Evolutionary conservation across 1,140 invertebrate genomes (phyloP), one percentile per base, ranked within the genome.

Genomic region (Vanessa tameamea): DNA sequence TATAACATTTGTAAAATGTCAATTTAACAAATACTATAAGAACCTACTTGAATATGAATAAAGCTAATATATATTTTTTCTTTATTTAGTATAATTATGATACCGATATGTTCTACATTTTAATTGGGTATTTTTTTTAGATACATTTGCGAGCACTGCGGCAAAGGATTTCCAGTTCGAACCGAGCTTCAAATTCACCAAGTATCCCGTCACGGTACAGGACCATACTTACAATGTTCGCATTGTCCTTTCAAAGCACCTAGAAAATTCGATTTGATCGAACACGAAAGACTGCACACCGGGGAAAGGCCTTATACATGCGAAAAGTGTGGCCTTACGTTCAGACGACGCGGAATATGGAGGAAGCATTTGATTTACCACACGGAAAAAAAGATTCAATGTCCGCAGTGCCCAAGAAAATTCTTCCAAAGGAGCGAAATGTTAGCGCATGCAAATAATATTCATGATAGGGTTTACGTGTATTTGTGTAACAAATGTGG

Each of bases 261-360:
- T 9, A 81, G 82, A 50, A 87, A 79, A 57, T 77, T 86, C 55
- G 82, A 84, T 47, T 71, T 92, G 50, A 81, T 82, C 2, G 90
- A 91, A 83, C 90, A 92, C 65, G 79, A 84, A 65, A 55, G 90
- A 26, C 47, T 90, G 15, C 90, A 91, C 57, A 84, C 89, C 0
- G 90, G 89, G 0, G 90, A 92, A 71, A 66, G 89, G 48, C 90
- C 90, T 6, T 91, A 83, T 43, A 81, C 89, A 0, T 92, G 89
- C 72, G 89, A 91, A 5, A 87, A 89, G 67, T 92, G 90, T 64
- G 90, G 90, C 0, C 65, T 90, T 8, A 91, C 89, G 0, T 91
- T 92, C 76, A 78, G 89, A 7, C 77, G 89, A 77, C 77, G 83
- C 9, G 85, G 81, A 11, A 87, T 91, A 66, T 90, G 85, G 85